Percentiles rank a stretch among this genome's conserved stretches.
Conservation (phyloP, 92 coral and sea anemone genomes). For the Palythoa grandiflora region DNA sequence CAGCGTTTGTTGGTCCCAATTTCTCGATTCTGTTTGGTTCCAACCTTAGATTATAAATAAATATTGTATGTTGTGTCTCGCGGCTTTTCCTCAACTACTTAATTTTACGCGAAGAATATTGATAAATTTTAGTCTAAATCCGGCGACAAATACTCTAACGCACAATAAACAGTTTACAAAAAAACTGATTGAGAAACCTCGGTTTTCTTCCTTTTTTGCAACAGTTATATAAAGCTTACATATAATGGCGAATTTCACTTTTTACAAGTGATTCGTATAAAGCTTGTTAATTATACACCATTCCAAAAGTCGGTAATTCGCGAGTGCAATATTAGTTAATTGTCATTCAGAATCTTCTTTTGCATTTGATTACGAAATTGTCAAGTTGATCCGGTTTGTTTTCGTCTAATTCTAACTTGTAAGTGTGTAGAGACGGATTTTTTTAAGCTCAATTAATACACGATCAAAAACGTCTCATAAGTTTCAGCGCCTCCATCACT, state of each 20-base stretch:
- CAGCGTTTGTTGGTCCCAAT: neutral
- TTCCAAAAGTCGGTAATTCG: neutral
- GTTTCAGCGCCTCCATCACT: neutral
- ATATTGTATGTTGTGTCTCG: constrained; percentile 34
- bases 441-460: constrained; percentile 10
- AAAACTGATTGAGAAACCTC: neutral
- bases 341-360: neutral
- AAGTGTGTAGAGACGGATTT: neutral
- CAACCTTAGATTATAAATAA: neutral
- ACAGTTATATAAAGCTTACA: neutral
- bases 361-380: constrained; percentile 33
- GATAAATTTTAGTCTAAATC: neutral
- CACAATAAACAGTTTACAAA: neutral
- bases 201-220: neutral
- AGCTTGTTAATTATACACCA: constrained; percentile 3
- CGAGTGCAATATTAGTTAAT: constrained; percentile 8
- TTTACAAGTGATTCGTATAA: neutral
- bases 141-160: neutral
- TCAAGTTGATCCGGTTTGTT: constrained; percentile 8
- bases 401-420: neutral
- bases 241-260: neutral
- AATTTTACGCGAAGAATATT: neutral
- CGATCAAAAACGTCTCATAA: neutral
- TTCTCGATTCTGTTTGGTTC: neutral
- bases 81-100: constrained; percentile 46